Conservation (phyloP, 2,113 vertebrate species). For the Ailurus styani region DNA sequence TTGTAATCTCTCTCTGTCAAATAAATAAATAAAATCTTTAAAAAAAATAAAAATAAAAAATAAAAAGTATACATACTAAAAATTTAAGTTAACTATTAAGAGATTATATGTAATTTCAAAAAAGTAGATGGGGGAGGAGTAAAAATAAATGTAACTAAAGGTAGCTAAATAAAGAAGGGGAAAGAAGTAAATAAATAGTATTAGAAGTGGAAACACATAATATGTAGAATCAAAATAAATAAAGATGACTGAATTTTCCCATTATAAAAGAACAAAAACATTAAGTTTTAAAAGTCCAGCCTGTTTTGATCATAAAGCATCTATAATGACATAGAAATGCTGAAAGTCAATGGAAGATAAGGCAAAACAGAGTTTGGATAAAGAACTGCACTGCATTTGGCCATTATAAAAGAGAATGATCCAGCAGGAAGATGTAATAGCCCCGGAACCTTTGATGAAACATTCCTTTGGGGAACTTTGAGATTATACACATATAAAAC, state of each 20-base stretch:
- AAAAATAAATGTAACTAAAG: neutral
- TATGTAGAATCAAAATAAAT: neutral
- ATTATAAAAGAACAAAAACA: neutral
- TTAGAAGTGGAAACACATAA: neutral
- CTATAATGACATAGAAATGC: neutral
- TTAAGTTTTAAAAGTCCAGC: neutral
- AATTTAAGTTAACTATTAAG: neutral
- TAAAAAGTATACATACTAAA: neutral
- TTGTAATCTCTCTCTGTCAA: neutral
- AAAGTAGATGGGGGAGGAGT: neutral
- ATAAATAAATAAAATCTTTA: neutral
- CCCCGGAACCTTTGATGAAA: neutral
- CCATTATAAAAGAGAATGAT: neutral
- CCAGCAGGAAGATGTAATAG: neutral
- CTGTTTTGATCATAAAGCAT: neutral
- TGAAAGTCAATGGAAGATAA: neutral
- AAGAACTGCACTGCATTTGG: neutral
- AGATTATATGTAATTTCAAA: neutral
- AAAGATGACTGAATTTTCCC: neutral
- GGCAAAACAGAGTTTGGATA: neutral
- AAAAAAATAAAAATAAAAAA: no score
- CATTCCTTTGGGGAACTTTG: neutral
- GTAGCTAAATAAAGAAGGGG: neutral
- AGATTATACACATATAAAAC: neutral
- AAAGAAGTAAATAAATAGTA: neutral